A percentile compares a stretch with the other conserved stretches of the same genome.
Conservation (phyloP, 2,888 invertebrate genomes). For the Platycnemis pennipes region DNA sequence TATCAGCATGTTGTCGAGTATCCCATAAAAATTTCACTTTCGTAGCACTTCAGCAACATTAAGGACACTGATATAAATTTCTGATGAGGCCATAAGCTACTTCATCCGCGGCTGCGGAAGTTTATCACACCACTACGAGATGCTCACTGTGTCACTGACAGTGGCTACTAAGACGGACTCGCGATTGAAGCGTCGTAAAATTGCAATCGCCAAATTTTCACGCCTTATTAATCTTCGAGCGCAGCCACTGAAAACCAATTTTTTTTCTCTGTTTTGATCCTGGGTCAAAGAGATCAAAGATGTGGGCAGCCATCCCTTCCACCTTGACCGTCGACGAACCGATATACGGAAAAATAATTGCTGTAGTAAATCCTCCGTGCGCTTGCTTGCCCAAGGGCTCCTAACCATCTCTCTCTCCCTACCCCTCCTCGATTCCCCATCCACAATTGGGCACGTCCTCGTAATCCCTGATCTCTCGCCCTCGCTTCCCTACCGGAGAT, state of each 20-base stretch:
- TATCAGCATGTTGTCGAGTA: too few species aligned
- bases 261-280: background rate
- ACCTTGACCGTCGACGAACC: background rate
- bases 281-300: background rate
- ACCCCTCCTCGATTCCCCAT: too few species aligned
- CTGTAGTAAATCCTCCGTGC: background rate
- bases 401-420: too few species aligned
- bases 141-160: background rate
- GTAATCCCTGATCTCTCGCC: background rate
- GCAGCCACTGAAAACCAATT: background rate
- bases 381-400: too few species aligned
- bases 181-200: background rate
- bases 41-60: too few species aligned
- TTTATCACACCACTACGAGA: background rate
- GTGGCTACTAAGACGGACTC: background rate
- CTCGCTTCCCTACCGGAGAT: background rate
- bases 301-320: background rate
- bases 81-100: background rate
- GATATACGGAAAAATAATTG: background rate
- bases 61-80: background rate
- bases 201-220: background rate
- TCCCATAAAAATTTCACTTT: too few species aligned
- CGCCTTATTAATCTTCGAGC: background rate
- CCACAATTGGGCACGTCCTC: background rate
- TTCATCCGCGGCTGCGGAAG: background rate